Evolutionary conservation across 2,797 vertebrate genomes (phyloP), one percentile per base, ranked within the genome.

Genomic region (Octomys mimax): DNA sequence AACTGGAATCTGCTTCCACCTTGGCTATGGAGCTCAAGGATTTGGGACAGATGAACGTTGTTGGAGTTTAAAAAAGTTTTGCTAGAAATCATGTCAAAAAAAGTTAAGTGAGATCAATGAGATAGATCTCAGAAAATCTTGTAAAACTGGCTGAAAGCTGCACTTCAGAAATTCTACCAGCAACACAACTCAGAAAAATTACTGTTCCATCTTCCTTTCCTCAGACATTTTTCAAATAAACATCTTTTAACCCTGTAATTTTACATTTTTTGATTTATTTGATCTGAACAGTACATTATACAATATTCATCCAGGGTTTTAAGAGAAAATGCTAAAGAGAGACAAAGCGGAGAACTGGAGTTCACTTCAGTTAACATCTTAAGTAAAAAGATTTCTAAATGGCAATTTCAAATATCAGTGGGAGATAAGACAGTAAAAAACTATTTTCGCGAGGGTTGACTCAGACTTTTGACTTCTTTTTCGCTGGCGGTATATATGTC

Each of bases 171-270:
- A 92, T 88, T 96, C 89, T 92, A 19, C 49, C 46, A 62, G 89
- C 82, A 80, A 97, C n/a, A 70, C 57, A 91, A 70, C 70, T 85
- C 94, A 88, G 92, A 89, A 91, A 91, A 78, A 94, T 94, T 49
- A 89, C 52, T 92, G 83, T 84, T 95, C 81, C 84, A 57, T 82
- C 84, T 82, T 85, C 12, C 90, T 91, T 88, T 88, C 36, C 89
- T 95, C 83, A 91, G 12, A 39, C 11, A 14, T 46, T 52, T 96
- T 92, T 96, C 66, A 94, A 81, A 73, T 77, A 89, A 96, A 93
- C 36, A 92, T 70, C 87, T 94, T 24, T 61, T 68, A 93, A 95
- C 88, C 64, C 59, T 87, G 64, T 64, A 81, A 26, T 68, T 54
- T 52, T 73, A 10, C 59, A 49, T 85, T 85, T 93, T 92, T 80